Evolutionary conservation across 2,113 vertebrate species (phyloP).

Genomic region (Ia io): DNA sequence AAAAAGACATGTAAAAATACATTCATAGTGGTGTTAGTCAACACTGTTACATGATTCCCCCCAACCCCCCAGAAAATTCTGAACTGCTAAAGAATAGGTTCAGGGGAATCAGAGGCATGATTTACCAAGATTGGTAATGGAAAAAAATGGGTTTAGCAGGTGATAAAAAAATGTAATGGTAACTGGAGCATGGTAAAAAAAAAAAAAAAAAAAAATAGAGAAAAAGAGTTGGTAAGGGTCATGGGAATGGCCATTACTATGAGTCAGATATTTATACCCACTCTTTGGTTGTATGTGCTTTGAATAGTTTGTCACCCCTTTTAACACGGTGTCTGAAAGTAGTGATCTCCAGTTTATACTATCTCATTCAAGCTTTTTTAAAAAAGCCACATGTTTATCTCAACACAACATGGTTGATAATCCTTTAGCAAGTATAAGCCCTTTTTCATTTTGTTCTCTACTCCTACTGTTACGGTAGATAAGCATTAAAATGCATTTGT

Average conservation of each 20-base stretch:
- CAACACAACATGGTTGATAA: not conserved
- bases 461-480: not conserved
- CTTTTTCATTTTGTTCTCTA: slow-evolving; percentile 22
- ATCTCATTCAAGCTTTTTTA: not conserved
- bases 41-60: not conserved
- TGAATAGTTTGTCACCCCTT: not conserved
- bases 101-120: not conserved
- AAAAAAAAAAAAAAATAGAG: not conserved
- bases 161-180: not conserved
- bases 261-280: not conserved
- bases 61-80: not conserved
- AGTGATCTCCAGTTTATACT: not conserved
- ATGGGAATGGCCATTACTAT: not conserved
- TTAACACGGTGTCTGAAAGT: not conserved
- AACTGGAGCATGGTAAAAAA: not conserved
- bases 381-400: not conserved
- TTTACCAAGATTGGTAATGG: not conserved
- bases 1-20: not conserved
- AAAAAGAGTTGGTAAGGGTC: not conserved
- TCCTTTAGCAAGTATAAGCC: not conserved
- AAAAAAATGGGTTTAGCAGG: not conserved
- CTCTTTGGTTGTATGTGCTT: not conserved
- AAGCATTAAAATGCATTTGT: not conserved
- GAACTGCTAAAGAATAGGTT: not conserved
- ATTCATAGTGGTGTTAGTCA: not conserved